These are phyloP conservation scores for Drosophila meridionalis DNA, from an alignment of 2,888 invertebrate genomes.

Conservation along the genomic window DNA sequence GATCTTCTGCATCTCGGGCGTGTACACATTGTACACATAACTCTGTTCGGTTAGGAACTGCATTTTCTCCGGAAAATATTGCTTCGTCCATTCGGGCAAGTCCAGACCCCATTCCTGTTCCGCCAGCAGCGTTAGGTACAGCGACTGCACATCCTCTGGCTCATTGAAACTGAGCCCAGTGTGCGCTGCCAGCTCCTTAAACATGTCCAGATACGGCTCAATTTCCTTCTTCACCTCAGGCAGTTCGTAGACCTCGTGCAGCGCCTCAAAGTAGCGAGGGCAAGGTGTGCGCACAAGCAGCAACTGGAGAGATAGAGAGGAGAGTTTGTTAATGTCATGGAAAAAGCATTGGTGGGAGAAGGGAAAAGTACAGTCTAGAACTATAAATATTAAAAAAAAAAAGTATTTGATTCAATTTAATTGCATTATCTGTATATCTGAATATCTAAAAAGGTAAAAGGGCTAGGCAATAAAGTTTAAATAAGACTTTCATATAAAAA, in stretches of 20 bases:
- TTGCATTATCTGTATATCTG: too few relatives aligned
- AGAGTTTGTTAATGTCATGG: background rate
- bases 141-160: constrained; percentile 88
- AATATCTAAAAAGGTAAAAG: too few relatives aligned
- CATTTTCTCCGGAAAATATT: constrained; percentile 87
- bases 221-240: constrained; percentile 86
- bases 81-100: constrained; percentile 88
- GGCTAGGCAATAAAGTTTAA: too few relatives aligned
- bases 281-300: constrained; percentile 88
- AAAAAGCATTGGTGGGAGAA: background rate
- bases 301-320: constrained; percentile 84
- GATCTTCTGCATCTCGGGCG: constrained; percentile 87
- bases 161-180: constrained; percentile 87
- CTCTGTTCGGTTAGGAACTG: constrained; percentile 86
- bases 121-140: constrained; percentile 88
- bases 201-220: constrained; percentile 85
- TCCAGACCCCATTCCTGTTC: constrained; percentile 87
- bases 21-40: constrained; percentile 87
- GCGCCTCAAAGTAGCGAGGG: constrained; percentile 87
- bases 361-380: background rate
- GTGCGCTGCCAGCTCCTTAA: constrained; percentile 85
- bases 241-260: constrained; percentile 85
- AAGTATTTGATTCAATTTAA: too few relatives aligned
- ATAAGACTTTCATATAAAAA: too few relatives aligned
- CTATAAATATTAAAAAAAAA: too few relatives aligned